Evolutionary conservation across 2,113 vertebrate species (phyloP).

Genomic region (Cacatua alba): DNA sequence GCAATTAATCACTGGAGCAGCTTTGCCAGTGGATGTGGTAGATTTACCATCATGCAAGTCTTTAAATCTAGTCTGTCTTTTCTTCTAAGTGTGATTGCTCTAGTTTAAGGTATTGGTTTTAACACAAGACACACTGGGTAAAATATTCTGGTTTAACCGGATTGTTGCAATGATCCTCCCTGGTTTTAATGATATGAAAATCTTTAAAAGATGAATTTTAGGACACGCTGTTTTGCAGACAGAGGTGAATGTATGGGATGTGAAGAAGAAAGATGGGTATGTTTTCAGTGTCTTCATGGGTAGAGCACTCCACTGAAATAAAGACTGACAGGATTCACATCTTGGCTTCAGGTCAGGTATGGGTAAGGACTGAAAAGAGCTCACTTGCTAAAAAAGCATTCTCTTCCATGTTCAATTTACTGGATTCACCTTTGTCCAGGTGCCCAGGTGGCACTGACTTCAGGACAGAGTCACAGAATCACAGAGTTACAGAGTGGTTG

Average conservation of each 20-base stretch:
- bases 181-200: background rate
- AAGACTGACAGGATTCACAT: background rate
- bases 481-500: background rate
- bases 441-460: background rate
- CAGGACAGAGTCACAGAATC: background rate
- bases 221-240: background rate
- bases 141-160: background rate
- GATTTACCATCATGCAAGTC: background rate
- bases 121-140: background rate
- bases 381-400: accelerated
- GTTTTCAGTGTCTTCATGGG: background rate
- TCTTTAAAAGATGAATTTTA: background rate
- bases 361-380: background rate
- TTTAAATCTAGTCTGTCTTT: background rate
- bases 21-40: background rate
- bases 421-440: background rate
- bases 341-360: background rate
- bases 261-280: background rate
- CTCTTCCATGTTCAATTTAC: accelerated
- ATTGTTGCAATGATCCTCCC: background rate
- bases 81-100: background rate
- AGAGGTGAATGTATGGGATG: background rate
- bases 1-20: slow-evolving; percentile 32
- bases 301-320: accelerated
- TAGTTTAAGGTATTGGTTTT: background rate